These are phyloP conservation scores for Euphonia xanthogaster DNA, from an alignment of 2,797 vertebrate genomes.

Conservation along the genomic window DNA sequence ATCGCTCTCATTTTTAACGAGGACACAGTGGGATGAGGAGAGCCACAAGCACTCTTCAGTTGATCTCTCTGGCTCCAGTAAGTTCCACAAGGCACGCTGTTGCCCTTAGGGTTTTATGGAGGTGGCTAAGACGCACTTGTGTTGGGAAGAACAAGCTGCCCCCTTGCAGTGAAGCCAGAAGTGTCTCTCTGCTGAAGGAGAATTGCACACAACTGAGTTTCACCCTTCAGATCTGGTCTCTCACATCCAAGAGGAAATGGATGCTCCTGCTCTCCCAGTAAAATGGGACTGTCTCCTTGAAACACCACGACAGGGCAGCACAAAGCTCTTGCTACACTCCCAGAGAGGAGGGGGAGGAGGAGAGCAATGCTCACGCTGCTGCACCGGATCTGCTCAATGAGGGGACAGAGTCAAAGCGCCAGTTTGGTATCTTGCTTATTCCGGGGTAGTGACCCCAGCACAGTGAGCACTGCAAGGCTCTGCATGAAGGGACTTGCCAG, in stretches of 20 bases:
- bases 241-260: background rate
- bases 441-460: background rate
- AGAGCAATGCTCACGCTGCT: rapidly evolving
- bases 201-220: background rate
- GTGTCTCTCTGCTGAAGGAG: background rate
- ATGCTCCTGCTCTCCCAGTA: background rate
- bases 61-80: background rate
- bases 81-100: background rate
- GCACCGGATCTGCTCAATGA: background rate
- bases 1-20: rapidly evolving
- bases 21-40: background rate
- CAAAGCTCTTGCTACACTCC: background rate
- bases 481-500: background rate
- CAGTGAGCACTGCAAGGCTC: background rate
- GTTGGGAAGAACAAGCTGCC: background rate
- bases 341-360: background rate
- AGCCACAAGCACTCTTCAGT: background rate
- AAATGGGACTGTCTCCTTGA: background rate
- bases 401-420: background rate
- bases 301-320: background rate
- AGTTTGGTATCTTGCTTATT: background rate
- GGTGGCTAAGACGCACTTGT: background rate
- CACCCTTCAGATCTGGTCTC: background rate
- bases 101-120: background rate
- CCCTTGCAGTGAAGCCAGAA: background rate